phyloP scores from a whole-genome alignment of 2,888 invertebrate species.

The Gymnocheta viridis region DNA sequence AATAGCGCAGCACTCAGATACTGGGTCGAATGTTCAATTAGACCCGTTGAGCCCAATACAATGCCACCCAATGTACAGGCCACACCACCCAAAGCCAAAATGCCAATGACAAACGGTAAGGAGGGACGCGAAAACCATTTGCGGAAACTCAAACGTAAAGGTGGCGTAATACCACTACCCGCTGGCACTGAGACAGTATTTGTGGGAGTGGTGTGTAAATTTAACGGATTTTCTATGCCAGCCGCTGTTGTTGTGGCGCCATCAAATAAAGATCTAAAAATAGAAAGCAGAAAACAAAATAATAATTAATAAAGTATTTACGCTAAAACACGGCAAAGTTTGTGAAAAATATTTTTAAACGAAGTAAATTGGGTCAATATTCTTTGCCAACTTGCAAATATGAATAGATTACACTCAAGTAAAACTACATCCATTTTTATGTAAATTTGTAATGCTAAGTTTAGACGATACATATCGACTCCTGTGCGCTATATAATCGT shows the following conservation, averaged over 20 bases:
- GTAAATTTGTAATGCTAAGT: too few species aligned
- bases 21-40: constrained; percentile 81
- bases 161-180: constrained; percentile 61
- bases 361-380: constrained; percentile 5
- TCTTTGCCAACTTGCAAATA: background rate
- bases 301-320: constrained; percentile 23
- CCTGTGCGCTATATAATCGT: too few species aligned
- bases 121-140: constrained; percentile 81
- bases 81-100: constrained; percentile 80
- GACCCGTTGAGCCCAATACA: constrained; percentile 80
- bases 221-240: constrained; percentile 60
- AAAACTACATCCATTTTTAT: background rate
- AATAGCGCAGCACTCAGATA: constrained; percentile 80
- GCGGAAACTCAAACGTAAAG: constrained; percentile 74
- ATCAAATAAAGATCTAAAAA: constrained; percentile 66
- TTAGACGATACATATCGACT: too few species aligned
- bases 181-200: constrained; percentile 19
- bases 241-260: constrained; percentile 41
- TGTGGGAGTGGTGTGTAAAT: constrained; percentile 20
- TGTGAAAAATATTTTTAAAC: background rate
- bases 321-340: background rate
- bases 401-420: background rate
- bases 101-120: constrained; percentile 80
- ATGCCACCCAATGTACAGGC: constrained; percentile 81
- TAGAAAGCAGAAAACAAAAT: constrained; percentile 22